Percentiles rank a stretch among this genome's conserved stretches.
These are phyloP conservation scores for Aulostomus chinensis DNA, from an alignment of 2,797 vertebrate genomes.

Conservation along the genomic window DNA sequence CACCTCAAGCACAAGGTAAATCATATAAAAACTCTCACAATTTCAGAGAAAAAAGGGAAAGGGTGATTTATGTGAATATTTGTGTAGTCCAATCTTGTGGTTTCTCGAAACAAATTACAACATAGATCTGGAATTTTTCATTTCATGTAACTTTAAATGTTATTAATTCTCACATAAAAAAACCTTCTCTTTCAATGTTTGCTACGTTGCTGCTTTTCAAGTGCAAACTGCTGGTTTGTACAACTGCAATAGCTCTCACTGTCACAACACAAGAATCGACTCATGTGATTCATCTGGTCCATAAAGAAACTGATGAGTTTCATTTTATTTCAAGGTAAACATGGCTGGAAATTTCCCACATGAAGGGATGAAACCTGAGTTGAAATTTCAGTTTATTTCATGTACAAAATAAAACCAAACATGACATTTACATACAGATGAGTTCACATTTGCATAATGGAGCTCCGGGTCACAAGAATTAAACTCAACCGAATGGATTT, in stretches of 20 bases:
- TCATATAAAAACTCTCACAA: no score
- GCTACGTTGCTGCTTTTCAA: constrained; percentile 28
- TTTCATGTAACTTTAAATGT: constrained; percentile 28
- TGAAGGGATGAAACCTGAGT: constrained; percentile 22
- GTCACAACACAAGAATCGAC: constrained; percentile 45
- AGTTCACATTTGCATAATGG: constrained; percentile 61
- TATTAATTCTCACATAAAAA: constrained; percentile 16
- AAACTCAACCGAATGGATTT: constrained; percentile 43
- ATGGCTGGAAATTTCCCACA: constrained; percentile 23
- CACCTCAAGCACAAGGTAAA: constrained; percentile 9
- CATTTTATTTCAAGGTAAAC: constrained; percentile 41
- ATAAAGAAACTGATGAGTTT: constrained; percentile 45
- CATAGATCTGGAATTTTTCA: constrained; percentile 12
- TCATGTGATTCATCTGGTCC: constrained; percentile 52
- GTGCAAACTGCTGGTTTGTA: constrained; percentile 36
- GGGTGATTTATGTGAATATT: constrained; percentile 20
- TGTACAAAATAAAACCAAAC: constrained; percentile 15
- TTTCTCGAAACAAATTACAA: constrained; percentile 4
- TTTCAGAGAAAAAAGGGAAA: no score
- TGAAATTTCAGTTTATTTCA: constrained; percentile 20
- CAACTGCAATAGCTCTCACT: constrained; percentile 41
- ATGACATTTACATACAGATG: constrained; percentile 63
- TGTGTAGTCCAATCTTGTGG: constrained; percentile 13
- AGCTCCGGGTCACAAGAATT: constrained; percentile 46
- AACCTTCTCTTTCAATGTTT: constrained; percentile 5